Evolutionary conservation across 1,140 invertebrate species (phyloP).

Genomic region (Macrotrachela quadricornifera): DNA sequence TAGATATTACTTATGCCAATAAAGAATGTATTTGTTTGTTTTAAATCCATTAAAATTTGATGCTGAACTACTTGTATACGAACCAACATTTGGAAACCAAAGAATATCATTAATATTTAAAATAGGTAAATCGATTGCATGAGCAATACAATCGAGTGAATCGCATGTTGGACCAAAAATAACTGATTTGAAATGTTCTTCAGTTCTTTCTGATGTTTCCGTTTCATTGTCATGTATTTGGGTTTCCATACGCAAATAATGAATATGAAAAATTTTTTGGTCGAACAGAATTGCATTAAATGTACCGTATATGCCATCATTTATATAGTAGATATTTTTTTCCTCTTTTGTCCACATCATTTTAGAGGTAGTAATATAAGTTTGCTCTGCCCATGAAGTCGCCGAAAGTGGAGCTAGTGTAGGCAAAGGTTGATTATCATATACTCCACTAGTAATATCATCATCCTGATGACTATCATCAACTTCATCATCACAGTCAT

Average conservation of each 20-base stretch:
- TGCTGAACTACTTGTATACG: constrained; percentile 68
- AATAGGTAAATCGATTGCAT: constrained; percentile 45
- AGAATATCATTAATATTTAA: constrained; percentile 60
- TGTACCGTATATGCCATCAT: constrained; percentile 92
- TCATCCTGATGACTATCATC: no score
- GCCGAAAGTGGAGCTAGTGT: no score
- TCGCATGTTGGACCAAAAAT: constrained; percentile 92
- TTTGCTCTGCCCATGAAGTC: no score
- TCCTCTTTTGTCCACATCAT: no score
- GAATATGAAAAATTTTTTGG: constrained; percentile 36
- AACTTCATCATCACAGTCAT: no score
- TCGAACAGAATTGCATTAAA: constrained; percentile 92
- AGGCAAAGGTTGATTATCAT: no score
- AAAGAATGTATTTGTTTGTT: no score
- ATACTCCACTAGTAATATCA: no score
- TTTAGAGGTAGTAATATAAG: no score
- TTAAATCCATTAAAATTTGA: constrained; percentile 67
- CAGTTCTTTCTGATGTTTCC: no score
- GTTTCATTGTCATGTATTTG: no score
- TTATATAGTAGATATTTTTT: constrained; percentile 62
- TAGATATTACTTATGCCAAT: no score
- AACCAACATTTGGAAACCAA: constrained; percentile 71
- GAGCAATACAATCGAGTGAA: constrained; percentile 60
- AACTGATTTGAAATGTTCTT: constrained; percentile 27
- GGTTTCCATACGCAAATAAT: background rate